phyloP scores from a whole-genome alignment of 2,888 invertebrate species.

The Drosophila phalerata region DNA sequence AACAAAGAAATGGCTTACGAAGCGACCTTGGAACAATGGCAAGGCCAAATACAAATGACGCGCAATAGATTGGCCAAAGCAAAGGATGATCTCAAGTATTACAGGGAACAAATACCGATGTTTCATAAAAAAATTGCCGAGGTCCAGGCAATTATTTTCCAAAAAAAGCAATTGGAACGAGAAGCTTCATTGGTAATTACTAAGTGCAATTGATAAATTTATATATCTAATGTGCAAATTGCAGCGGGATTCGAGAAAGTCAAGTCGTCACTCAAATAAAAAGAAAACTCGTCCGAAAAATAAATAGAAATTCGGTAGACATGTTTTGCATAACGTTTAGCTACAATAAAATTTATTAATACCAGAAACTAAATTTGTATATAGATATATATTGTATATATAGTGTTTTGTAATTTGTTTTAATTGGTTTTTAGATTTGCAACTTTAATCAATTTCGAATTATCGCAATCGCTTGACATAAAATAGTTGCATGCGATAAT shows the following conservation, averaged over 20 bases:
- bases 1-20: slow-evolving; percentile 31
- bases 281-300: neutral
- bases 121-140: slow-evolving; percentile 41
- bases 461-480: slow-evolving; percentile 49
- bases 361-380: slow-evolving; percentile 79
- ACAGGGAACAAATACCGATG: slow-evolving; percentile 30
- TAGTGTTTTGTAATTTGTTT: slow-evolving; percentile 28
- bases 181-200: neutral
- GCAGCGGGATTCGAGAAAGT: slow-evolving; percentile 1
- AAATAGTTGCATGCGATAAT: slow-evolving; percentile 44
- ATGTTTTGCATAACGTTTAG: slow-evolving; percentile 66
- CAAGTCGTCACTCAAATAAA: neutral
- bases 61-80: slow-evolving; percentile 36
- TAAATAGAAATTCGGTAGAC: slow-evolving; percentile 11
- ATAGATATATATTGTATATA: slow-evolving; percentile 75
- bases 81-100: slow-evolving; percentile 48
- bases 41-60: slow-evolving; percentile 21
- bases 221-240: neutral
- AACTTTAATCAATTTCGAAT: slow-evolving; percentile 21
- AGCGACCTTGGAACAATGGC: slow-evolving; percentile 24
- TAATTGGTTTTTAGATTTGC: slow-evolving; percentile 27
- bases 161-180: neutral
- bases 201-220: neutral
- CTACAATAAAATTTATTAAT: slow-evolving; percentile 83
- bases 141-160: slow-evolving; percentile 18